Percentiles rank a stretch among this genome's conserved stretches.
These are phyloP conservation scores for Phasianus colchicus DNA, from an alignment of 2,113 vertebrate genomes.

Conservation along the genomic window DNA sequence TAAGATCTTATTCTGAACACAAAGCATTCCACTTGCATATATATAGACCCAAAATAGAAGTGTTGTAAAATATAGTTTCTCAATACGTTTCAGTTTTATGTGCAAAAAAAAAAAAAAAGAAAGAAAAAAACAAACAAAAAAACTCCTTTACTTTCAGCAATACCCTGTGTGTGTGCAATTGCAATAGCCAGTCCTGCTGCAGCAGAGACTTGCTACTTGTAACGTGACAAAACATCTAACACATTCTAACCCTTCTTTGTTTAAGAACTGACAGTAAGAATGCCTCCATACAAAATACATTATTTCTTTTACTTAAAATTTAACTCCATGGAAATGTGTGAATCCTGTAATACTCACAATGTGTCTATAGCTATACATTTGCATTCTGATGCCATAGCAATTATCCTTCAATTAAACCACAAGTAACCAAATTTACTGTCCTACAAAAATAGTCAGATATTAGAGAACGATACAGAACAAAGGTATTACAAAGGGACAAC, in stretches of 20 bases:
- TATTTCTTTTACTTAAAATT: conserved; percentile 59
- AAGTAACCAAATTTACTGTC: conserved; percentile 58
- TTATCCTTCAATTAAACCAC: conserved; percentile 62
- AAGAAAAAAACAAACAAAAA: too few relatives aligned
- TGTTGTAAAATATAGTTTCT: conserved; percentile 12
- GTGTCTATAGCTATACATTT: conserved; percentile 25
- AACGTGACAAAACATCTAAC: conserved; percentile 42
- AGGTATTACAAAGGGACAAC: conserved; percentile 42
- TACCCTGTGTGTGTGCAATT: conserved; percentile 34
- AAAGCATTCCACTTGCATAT: background rate
- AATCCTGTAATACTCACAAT: conserved; percentile 19
- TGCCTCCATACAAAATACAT: conserved; percentile 47
- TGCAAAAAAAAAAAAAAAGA: background rate
- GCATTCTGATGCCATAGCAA: conserved; percentile 13
- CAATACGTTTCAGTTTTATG: conserved; percentile 1
- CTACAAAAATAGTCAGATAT: conserved; percentile 69
- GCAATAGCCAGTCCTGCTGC: conserved; percentile 19
- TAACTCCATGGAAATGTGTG: conserved; percentile 52
- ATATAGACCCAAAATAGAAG: background rate
- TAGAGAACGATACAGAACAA: conserved; percentile 53
- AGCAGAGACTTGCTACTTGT: background rate
- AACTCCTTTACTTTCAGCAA: background rate
- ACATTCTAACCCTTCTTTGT: background rate
- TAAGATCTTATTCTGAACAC: background rate
- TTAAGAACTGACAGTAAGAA: conserved; percentile 53